Percentiles rank a stretch among this genome's conserved stretches.
These are phyloP conservation scores for Limnephilus rhombicus DNA, from an alignment of 2,888 invertebrate species.

Conservation along the genomic window DNA sequence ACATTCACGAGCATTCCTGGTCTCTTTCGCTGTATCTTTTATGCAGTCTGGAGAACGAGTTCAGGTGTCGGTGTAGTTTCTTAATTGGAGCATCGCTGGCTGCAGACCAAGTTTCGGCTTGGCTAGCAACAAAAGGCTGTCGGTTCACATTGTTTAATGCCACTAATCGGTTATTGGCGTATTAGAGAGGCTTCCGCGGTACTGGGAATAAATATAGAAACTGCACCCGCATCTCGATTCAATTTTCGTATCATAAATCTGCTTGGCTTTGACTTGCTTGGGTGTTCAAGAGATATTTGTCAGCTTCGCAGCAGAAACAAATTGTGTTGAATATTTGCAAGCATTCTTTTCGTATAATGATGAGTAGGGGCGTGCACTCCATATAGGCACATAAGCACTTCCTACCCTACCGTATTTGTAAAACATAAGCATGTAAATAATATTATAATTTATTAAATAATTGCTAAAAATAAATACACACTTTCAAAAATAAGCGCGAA, in stretches of 20 bases:
- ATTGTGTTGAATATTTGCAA: not conserved
- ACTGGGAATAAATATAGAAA: not conserved
- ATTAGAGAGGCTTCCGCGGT: conserved; percentile 14
- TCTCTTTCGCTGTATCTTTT: not conserved
- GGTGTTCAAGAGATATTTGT: not conserved
- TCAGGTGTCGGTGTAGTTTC: conserved; percentile 24
- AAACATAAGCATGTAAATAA: too few species aligned
- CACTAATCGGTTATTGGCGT: conserved; percentile 22
- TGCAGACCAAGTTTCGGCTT: conserved; percentile 17
- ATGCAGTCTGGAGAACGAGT: not conserved
- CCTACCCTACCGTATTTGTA: too few species aligned
- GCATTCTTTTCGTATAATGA: not conserved
- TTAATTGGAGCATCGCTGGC: conserved; percentile 37
- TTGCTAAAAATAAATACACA: too few species aligned
- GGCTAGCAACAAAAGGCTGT: conserved; percentile 32
- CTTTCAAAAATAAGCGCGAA: too few species aligned
- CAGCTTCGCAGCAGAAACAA: not conserved
- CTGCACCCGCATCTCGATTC: not conserved
- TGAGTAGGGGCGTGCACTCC: too few species aligned
- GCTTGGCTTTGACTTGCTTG: not conserved
- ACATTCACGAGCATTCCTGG: not conserved
- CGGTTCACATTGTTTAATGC: conserved; percentile 28
- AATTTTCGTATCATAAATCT: not conserved
- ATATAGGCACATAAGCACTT: too few species aligned
- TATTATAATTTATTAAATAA: too few species aligned